Evolutionary conservation across 37 sponge, comb jelly and placozoan genomes (phyloP), one percentile per base, ranked within the genome.

Genomic region (Lycopodina hypogea): DNA sequence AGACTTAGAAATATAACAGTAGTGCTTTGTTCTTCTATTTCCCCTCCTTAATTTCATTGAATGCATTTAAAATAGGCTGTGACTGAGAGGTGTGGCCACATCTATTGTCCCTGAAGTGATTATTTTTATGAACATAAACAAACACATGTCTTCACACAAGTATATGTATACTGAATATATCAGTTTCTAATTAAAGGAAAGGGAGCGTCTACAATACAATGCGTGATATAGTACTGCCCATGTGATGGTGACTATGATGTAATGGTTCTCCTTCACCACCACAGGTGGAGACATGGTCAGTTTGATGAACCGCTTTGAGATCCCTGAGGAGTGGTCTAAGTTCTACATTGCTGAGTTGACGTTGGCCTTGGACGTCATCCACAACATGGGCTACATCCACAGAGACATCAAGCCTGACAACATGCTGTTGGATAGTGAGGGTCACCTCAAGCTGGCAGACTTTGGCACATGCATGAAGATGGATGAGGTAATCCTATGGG

Each of bases 391-490:
- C 21, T 98, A 92, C 36, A 75, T 98, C n/a, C 99, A 97, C 69
- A 84, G 99, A 22, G 99, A 98, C 61, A 94, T 98, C 52, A 98
- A 98, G 74, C 99, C 99, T 28, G 99, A 98, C 79, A 98, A 98
- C 82, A 96, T 98, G 96, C 77, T 98, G 14, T 45, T 98, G 67
- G 99, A 98, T 72, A 42, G 33, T 1, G 56, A 71, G 39, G 99
- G 99, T 0, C 99, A 98, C 78, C 67, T 98, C 56, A 98, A 98
- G 48, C 78, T 98, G 26, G 99, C 99, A 42, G 99, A 98, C 72
- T 98, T 98, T 87, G 99, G 99, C 2, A 93, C 96, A 9, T 96
- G 96, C 68, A 86, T 98, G 83, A 90, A 80, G 51, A 88, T 98
- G 87, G 93, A 98, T 51, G 72, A 79, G 68, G 88, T 88, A 58